phyloP scores from a whole-genome alignment of 2,113 vertebrate genomes.

The Hippoglossus stenolepis region DNA sequence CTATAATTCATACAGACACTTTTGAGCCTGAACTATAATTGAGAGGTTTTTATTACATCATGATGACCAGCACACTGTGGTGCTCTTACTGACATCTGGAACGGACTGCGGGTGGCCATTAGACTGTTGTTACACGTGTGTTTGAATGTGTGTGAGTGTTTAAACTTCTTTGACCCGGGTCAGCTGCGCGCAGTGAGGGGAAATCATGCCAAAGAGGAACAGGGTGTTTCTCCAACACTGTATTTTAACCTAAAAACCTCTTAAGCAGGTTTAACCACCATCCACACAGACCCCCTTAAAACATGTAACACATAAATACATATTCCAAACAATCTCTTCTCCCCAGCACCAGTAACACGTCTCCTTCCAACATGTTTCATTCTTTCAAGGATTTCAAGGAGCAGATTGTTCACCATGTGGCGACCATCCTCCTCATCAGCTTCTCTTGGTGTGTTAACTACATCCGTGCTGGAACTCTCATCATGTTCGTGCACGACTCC shows the following conservation, averaged over 20 bases:
- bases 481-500: constrained; percentile 94
- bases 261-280: constrained; percentile 36
- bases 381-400: constrained; percentile 91
- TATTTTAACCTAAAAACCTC: constrained; percentile 23
- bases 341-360: not conserved
- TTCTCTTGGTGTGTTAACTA: constrained; percentile 98
- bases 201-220: constrained; percentile 39
- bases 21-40: not conserved
- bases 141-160: constrained; percentile 25
- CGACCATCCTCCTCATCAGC: constrained; percentile 94
- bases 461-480: constrained; percentile 91
- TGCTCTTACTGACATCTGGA: constrained; percentile 18
- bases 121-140: constrained; percentile 63
- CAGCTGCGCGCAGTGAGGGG: constrained; percentile 39
- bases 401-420: constrained; percentile 94
- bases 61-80: not conserved
- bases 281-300: not conserved
- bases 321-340: not conserved
- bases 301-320: not conserved
- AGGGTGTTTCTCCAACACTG: constrained; percentile 38
- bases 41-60: not conserved
- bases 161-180: constrained; percentile 55
- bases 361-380: not conserved
- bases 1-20: not conserved
- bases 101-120: constrained; percentile 54